Evolutionary conservation across 2,888 invertebrate species (phyloP), one percentile per base, ranked within the genome.

Genomic region (Lymantria monacha): DNA sequence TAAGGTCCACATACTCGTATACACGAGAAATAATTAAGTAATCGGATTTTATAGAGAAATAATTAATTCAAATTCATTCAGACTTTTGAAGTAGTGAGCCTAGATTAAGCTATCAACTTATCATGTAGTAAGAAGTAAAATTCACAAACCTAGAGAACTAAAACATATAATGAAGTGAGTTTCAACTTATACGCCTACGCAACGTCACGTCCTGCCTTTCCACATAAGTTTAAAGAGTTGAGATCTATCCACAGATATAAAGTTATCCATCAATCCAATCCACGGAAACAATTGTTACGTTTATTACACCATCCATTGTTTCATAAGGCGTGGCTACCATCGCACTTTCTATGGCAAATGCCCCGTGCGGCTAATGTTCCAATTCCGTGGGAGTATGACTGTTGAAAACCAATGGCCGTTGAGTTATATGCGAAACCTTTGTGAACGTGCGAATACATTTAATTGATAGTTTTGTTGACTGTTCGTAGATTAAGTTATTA

Each of bases 281-380:
- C 66, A 67, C 78, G 78, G 80, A 81, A 61, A 71, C 75, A 77
- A 75, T 76, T 76, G 76, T 81, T 76, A 74, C 71, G 59, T 69
- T 70, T 67, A 74, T 87, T 85, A 78, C 81, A 68, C 69, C 75
- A 85, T n/a, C 62, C 71, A 77, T 79, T 85, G 81, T 85, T 77
- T 62, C 51, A 31, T 65, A 66, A 71, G 72, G 72, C 72, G 72
- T 71, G 70, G 69, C 72, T 69, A 67, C 54, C 52, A 69, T 58
- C 61, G 62, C 60, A 79, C 83, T 82, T 83, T 83, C 85, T 76
- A 72, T 64, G 71, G 66, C 67, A 63, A 65, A 65, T 59, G 62
- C 61, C 57, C 59, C 57, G 59, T 54, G 56, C 62, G 46, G 68
- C 33, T 44, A 68, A 36, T 44, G 42, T 9, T 14, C 30, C 33